These are phyloP conservation scores for Steinernema hermaphroditum DNA, from an alignment of 2,888 invertebrate genomes.

Conservation along the genomic window DNA sequence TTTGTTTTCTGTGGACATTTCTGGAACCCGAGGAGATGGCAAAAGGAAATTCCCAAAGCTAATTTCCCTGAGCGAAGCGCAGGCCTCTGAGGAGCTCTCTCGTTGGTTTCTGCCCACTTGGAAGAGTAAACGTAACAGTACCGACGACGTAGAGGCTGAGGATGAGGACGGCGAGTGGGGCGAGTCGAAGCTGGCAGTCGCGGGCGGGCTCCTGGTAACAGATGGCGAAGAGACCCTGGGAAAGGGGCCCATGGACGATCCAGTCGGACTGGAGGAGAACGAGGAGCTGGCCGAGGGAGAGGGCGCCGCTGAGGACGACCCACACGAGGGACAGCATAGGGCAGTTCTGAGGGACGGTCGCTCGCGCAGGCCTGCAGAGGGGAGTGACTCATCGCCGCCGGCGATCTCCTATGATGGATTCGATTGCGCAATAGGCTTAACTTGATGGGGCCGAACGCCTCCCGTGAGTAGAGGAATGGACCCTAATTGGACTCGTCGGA, in stretches of 20 bases:
- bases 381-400: conserved; percentile 20
- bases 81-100: no score
- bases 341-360: not conserved
- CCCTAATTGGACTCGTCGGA: not conserved
- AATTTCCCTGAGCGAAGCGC: no score
- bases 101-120: no score
- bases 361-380: conserved; percentile 12
- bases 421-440: no score
- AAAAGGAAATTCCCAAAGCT: no score
- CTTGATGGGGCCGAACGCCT: no score
- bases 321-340: conserved; percentile 40
- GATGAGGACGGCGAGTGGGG: conserved; percentile 33
- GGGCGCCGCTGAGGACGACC: conserved; percentile 37
- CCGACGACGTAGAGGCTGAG: conserved; percentile 37
- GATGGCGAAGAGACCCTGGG: conserved; percentile 40
- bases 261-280: conserved; percentile 44
- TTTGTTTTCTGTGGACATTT: no score
- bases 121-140: no score
- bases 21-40: no score
- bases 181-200: conserved; percentile 35
- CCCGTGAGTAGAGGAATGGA: not conserved
- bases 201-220: conserved; percentile 33
- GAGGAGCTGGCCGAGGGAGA: conserved; percentile 42
- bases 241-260: conserved; percentile 41
- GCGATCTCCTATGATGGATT: conserved; percentile 6